A percentile compares a stretch with the other conserved stretches of the same genome.
Evolutionary conservation across 2,797 vertebrate genomes (phyloP).

Genomic region (Ambastaia sidthimunki): DNA sequence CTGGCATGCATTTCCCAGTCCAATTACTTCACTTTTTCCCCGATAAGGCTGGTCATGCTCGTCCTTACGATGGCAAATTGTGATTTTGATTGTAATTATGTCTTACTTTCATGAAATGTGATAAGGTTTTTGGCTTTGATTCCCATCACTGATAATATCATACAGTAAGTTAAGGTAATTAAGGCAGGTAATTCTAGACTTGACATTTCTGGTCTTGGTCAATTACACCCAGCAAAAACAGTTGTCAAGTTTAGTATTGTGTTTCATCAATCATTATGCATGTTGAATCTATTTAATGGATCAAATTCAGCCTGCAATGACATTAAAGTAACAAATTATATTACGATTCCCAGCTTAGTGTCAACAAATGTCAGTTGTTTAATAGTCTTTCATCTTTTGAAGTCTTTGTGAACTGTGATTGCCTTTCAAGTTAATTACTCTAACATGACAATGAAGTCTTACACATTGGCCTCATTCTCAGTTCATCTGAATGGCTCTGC

Average conservation of each 20-base stretch:
- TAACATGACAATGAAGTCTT: constrained; percentile 33
- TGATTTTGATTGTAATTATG: constrained; percentile 65
- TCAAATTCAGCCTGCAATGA: constrained; percentile 49
- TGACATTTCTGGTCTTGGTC: constrained; percentile 48
- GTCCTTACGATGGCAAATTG: constrained; percentile 63
- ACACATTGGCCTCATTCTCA: neutral
- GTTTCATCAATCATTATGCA: constrained; percentile 49
- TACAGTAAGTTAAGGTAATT: constrained; percentile 60
- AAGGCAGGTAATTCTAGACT: constrained; percentile 58
- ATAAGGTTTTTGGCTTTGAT: constrained; percentile 56
- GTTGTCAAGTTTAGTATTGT: constrained; percentile 53
- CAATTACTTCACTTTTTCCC: constrained; percentile 19
- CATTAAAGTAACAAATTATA: constrained; percentile 51
- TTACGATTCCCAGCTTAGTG: constrained; percentile 20
- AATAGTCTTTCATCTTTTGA: constrained; percentile 23
- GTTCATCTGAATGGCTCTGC: neutral
- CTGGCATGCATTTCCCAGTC: constrained; percentile 41
- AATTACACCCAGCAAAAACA: constrained; percentile 45
- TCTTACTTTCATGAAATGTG: constrained; percentile 61
- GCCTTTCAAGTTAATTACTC: constrained; percentile 22
- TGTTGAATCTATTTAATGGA: constrained; percentile 49
- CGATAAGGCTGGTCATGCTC: constrained; percentile 58
- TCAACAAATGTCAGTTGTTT: constrained; percentile 43
- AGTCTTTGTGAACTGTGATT: neutral
- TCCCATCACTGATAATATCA: constrained; percentile 82